These are phyloP conservation scores for Ursus arctos DNA, from an alignment of 2,113 vertebrate genomes.

Conservation along the genomic window DNA sequence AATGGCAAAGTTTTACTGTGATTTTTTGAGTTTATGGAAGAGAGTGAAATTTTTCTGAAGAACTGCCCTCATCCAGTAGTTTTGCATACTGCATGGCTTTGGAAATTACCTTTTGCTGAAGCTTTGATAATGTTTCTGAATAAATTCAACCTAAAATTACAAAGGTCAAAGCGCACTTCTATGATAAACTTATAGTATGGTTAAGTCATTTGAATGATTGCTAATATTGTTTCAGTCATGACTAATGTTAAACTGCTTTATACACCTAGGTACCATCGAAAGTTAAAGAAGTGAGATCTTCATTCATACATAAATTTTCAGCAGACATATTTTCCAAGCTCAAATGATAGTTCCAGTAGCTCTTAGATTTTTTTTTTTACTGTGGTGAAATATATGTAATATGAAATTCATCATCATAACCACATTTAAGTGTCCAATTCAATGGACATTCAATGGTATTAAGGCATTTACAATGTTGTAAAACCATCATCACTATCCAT, in stretches of 20 bases:
- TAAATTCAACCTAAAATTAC: background rate
- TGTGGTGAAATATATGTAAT: background rate
- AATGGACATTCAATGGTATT: background rate
- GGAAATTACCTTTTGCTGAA: background rate
- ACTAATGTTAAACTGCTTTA: background rate
- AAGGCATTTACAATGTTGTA: background rate
- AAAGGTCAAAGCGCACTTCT: background rate
- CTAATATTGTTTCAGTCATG: background rate
- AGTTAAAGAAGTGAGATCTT: background rate
- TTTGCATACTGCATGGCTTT: background rate
- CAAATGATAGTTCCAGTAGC: background rate
- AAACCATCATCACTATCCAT: background rate
- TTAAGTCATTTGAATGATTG: background rate
- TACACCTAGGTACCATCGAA: background rate
- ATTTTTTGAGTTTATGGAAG: background rate
- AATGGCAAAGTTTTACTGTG: background rate
- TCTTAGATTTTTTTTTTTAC: background rate
- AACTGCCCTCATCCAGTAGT: background rate
- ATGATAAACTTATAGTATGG: background rate
- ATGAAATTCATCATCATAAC: background rate
- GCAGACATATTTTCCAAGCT: background rate
- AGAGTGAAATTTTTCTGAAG: background rate
- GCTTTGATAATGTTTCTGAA: background rate
- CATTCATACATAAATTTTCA: background rate
- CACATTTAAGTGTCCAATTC: background rate